Base-by-base conservation (phyloP, 2,113 vertebrate genomes). In the Lagopus muta region DNA sequence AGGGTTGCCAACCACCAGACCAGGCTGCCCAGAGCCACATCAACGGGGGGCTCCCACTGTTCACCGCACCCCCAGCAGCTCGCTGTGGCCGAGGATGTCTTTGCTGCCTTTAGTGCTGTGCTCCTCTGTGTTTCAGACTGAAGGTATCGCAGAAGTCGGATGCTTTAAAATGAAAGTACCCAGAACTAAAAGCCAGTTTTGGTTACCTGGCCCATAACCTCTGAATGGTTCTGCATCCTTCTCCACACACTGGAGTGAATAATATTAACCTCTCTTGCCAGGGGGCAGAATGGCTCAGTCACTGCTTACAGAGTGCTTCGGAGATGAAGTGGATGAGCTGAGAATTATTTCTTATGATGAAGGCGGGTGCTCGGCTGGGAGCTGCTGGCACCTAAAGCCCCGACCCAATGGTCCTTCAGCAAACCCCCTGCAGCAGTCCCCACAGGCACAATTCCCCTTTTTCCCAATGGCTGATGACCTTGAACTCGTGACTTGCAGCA, bases 101-200 rank as follows among this genome's bases (percentile, higher is more conserved):
- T 4, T 36, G 62, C 40, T 61, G 50, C 62, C 85, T 89, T 94
- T 92, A 82, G 86, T 89, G 93, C 36, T 67, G 34, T 54, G 55
- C 47, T 21, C 52, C 50, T 58, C 88, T 42, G 42, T 74, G 62
- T 75, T 86, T 81, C 92, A 34, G 71, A 43, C 83, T 57, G 83
- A 72, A 50, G 30, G 50, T 66, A 69, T 65, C 77, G 70, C 81
- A 45, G 89, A 86, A 78, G 86, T 93, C 87, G 82, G 74, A 11
- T 19, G n/a, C 67, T 79, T 82, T 70, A 84, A 82, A 92, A 93
- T 91, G 91, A 71, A 89, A 92, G 86, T 34, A 57, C 74, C 84
- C 87, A 89, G 87, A 94, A 92, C 92, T 93, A 73, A 95, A 84
- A 95, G 78, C 54, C 84, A 30, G 84, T 91, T 95, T 93, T 90